phyloP scores from a whole-genome alignment of 2,113 vertebrate species.

The Percopsis transmontana region DNA sequence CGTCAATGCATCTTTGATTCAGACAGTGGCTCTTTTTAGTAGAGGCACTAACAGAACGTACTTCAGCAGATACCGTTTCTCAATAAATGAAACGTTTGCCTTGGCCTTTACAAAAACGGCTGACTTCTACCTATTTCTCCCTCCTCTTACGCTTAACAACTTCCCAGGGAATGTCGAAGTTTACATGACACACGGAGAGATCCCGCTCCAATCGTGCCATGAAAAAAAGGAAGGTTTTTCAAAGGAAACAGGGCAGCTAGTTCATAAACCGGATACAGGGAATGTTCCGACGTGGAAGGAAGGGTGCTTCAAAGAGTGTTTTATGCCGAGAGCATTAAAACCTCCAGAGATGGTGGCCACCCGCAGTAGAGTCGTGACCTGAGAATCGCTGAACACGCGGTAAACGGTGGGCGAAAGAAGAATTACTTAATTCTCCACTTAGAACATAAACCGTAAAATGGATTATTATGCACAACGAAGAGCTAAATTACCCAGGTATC shows the following conservation, averaged over 20 bases:
- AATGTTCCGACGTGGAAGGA: conserved; percentile 56
- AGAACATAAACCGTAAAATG: conserved; percentile 57
- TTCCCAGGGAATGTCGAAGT: conserved; percentile 52
- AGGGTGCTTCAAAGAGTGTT: conserved; percentile 57
- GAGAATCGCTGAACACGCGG: conserved; percentile 64
- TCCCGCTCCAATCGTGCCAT: conserved; percentile 31
- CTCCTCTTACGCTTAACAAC: conserved; percentile 61
- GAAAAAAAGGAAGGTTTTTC: conserved; percentile 15
- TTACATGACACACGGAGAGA: conserved; percentile 59
- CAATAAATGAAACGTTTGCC: conserved; percentile 70
- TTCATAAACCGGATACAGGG: conserved; percentile 54
- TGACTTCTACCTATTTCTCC: conserved; percentile 34
- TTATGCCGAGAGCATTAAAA: conserved; percentile 40
- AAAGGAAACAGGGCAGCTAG: conserved; percentile 17
- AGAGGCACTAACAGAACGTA: conserved; percentile 43
- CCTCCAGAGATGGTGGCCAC: conserved; percentile 56
- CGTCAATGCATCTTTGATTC: conserved; percentile 58
- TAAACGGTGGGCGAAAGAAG: conserved; percentile 23
- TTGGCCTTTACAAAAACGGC: conserved; percentile 57
- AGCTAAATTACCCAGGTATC: conserved; percentile 50
- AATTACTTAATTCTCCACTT: conserved; percentile 61
- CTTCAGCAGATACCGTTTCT: conserved; percentile 68
- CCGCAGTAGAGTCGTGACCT: conserved; percentile 49
- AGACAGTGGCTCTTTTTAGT: conserved; percentile 62
- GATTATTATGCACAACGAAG: conserved; percentile 52